Base-by-base conservation (phyloP, 2,797 vertebrate species). In the Enteromius mattozi region DNA sequence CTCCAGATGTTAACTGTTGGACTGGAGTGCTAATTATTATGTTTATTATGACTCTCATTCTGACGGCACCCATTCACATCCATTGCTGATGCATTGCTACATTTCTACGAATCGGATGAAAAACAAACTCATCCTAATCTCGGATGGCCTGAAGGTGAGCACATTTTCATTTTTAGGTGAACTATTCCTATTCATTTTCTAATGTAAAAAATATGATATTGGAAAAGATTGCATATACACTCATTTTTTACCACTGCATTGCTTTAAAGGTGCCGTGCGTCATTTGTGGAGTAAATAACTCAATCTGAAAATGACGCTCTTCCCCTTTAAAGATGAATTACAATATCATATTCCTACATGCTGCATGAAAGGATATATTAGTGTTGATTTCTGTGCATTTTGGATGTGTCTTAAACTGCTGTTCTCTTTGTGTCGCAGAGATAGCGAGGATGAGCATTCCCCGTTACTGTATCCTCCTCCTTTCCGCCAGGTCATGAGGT, bases 401-500 rank as follows among this genome's bases (percentile, higher is more conserved):
- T 40, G 1, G 14, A 27, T 70, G 47, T 80, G 78, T 47, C 35
- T 47, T 47, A 78, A 21, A n/a, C 24, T 35, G 6, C 17, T 85
- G 47, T 85, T 66, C 45, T 80, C 24, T 4, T 78, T 82, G 40
- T 83, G 75, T 35, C 16, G 10, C 63, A 82, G 77, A 84, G 78
- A 83, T 21, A 61, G 51, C 37, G 77, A 81, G 80, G 80, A 81
- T 21, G 80, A 77, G 72, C 85, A 83, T 4, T 74, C 63, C 12
- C 56, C 61, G 19, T 54, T 78, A 61, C 71, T 85, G 51, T 78
- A 82, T 59, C 40, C 56, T 56, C 54, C 78, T 19, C 82, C 75
- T 71, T 82, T 77, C 70, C 80, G 78, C 65, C 79, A 82, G 76
- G 61, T 84, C 42, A 81, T 84, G 90, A 89, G 85, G 92, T 91